phyloP scores from a whole-genome alignment of 1,140 invertebrate genomes.

The Tetramorium alpestre region DNA sequence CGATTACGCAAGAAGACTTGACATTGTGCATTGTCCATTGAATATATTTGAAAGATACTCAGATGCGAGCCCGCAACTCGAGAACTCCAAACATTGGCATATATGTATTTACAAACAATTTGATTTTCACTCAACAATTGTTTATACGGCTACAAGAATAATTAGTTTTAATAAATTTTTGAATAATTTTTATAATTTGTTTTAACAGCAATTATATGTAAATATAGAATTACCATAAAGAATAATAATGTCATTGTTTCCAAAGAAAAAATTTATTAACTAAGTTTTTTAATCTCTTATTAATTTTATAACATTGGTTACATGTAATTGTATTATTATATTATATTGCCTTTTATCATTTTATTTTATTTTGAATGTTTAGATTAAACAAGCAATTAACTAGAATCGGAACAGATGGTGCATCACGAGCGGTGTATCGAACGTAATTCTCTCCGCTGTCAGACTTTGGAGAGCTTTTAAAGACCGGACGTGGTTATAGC shows the following conservation, averaged over 20 bases:
- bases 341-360: not conserved
- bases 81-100: constrained; percentile 17
- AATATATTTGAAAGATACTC: constrained; percentile 29
- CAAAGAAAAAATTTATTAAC: not conserved
- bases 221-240: not conserved
- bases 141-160: not conserved
- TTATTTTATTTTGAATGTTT: constrained; percentile 29
- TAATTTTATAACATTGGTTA: not conserved
- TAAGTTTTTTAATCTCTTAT: not conserved
- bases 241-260: not conserved
- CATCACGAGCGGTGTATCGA: constrained; percentile 21
- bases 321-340: not conserved
- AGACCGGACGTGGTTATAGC: constrained; percentile 1
- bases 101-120: not conserved
- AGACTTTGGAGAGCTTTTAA: constrained; percentile 43
- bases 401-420: constrained; percentile 60
- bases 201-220: not conserved
- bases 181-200: too few relatives aligned
- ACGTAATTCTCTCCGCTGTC: constrained; percentile 4
- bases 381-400: constrained; percentile 69
- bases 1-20: constrained; percentile 52
- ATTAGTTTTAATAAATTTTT: not conserved
- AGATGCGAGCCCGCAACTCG: constrained; percentile 43
- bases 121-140: not conserved
- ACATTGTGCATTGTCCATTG: constrained; percentile 69